Conservation (phyloP, 2,888 invertebrate genomes). For the Elmis aenea region DNA sequence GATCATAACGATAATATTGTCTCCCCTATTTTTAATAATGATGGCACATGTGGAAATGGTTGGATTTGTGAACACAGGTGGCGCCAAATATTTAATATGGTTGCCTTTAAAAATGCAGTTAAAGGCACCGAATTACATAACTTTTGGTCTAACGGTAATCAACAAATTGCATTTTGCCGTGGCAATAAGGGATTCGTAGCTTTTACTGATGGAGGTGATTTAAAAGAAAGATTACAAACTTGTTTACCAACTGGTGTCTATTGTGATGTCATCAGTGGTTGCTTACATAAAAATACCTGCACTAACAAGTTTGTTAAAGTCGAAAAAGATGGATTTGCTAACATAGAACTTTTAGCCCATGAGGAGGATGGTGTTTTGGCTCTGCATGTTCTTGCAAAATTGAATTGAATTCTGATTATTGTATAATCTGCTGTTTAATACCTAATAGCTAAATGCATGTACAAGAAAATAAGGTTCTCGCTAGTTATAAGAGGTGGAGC, state of each 20-base stretch:
- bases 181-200: constrained; percentile 68
- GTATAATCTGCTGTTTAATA: too few relatives aligned
- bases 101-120: constrained; percentile 67
- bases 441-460: too few relatives aligned
- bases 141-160: constrained; percentile 79
- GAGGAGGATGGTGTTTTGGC: constrained; percentile 51
- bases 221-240: constrained; percentile 59
- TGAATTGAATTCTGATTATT: too few relatives aligned
- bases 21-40: constrained; percentile 60
- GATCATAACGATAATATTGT: constrained; percentile 58
- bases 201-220: constrained; percentile 62
- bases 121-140: constrained; percentile 52
- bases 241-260: constrained; percentile 72
- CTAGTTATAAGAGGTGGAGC: too few relatives aligned
- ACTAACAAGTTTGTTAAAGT: constrained; percentile 62
- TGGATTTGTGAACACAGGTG: constrained; percentile 86
- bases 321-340: constrained; percentile 52
- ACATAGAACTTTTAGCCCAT: constrained; percentile 50
- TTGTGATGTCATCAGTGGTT: constrained; percentile 79
- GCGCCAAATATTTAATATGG: constrained; percentile 77
- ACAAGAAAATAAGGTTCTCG: too few relatives aligned
- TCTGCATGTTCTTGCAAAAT: constrained; percentile 51
- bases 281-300: constrained; percentile 50
- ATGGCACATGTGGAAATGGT: constrained; percentile 63
- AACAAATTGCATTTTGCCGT: constrained; percentile 81